Percentiles rank a stretch among this genome's conserved stretches.
Evolutionary conservation across 2,797 vertebrate genomes (phyloP).

Genomic region (Neoniphon sammara): DNA sequence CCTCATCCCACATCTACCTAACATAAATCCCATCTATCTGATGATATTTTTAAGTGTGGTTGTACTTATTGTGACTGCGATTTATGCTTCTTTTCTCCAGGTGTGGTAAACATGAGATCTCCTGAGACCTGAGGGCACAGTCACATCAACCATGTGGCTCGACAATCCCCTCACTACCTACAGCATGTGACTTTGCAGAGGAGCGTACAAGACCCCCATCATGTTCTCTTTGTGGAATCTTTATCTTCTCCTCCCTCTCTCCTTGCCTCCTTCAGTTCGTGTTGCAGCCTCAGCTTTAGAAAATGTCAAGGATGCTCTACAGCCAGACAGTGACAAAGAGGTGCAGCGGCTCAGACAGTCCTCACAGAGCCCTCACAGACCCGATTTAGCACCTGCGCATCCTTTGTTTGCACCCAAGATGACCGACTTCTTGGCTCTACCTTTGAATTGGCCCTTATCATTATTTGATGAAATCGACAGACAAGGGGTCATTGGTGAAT

Average conservation of each 20-base stretch:
- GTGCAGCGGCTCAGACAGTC: conserved; percentile 19
- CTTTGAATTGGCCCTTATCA: conserved; percentile 53
- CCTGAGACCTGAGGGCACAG: conserved; percentile 31
- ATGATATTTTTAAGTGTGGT: background rate
- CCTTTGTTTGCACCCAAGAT: conserved; percentile 42
- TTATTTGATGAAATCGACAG: conserved; percentile 60
- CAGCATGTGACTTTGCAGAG: conserved; percentile 67
- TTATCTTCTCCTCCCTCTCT: conserved; percentile 67
- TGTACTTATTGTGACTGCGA: conserved; percentile 11
- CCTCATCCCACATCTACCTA: background rate
- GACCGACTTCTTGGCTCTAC: conserved; percentile 47
- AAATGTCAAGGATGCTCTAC: conserved; percentile 43
- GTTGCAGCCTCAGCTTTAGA: conserved; percentile 44
- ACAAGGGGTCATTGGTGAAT: conserved; percentile 78
- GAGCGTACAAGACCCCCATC: conserved; percentile 50
- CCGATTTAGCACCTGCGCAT: conserved; percentile 18
- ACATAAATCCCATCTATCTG: conserved; percentile 9
- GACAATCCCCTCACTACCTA: conserved; percentile 30
- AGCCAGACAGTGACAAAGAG: conserved; percentile 32
- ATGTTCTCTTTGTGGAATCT: conserved; percentile 71
- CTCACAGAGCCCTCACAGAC: conserved; percentile 42
- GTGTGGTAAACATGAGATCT: conserved; percentile 43
- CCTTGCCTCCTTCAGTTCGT: conserved; percentile 47
- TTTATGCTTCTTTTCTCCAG: conserved; percentile 46
- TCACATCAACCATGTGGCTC: conserved; percentile 57